phyloP scores from a whole-genome alignment of 2,888 invertebrate genomes.

The Nomada hirtipes region DNA sequence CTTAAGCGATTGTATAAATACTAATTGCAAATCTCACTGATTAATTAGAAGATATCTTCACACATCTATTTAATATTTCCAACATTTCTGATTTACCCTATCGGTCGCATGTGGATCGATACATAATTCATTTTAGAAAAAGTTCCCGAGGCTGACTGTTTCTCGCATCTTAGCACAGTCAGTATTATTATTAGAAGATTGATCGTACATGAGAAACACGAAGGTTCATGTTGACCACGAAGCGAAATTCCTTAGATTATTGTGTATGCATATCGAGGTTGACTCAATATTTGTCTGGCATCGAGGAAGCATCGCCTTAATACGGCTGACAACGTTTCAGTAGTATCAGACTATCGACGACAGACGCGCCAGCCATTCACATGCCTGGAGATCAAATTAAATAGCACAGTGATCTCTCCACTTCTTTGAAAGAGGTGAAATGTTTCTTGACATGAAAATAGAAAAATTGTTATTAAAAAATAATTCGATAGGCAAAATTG shows the following conservation, averaged over 20 bases:
- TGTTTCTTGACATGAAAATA: too few species aligned
- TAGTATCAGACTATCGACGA: not conserved
- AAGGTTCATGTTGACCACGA: conserved; percentile 2
- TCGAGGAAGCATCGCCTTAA: not conserved
- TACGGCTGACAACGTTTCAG: conserved; percentile 9
- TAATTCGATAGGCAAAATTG: too few species aligned
- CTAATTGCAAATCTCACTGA: too few species aligned
- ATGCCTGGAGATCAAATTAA: too few species aligned
- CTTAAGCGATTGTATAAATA: too few species aligned
- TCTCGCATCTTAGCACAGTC: not conserved
- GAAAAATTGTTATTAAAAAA: too few species aligned
- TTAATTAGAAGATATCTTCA: too few species aligned
- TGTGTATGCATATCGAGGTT: not conserved
- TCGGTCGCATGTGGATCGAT: not conserved
- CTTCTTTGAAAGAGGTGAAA: too few species aligned
- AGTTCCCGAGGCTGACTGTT: not conserved
- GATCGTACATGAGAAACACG: conserved; percentile 3
- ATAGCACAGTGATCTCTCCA: too few species aligned
- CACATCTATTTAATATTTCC: too few species aligned
- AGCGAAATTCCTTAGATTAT: not conserved
- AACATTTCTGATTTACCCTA: not conserved
- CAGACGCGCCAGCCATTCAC: not conserved
- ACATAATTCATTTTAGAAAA: not conserved
- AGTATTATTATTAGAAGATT: conserved; percentile 43
- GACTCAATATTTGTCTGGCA: not conserved